phyloP scores from a whole-genome alignment of 2,113 vertebrate species.

The Neodon shergylaensis region DNA sequence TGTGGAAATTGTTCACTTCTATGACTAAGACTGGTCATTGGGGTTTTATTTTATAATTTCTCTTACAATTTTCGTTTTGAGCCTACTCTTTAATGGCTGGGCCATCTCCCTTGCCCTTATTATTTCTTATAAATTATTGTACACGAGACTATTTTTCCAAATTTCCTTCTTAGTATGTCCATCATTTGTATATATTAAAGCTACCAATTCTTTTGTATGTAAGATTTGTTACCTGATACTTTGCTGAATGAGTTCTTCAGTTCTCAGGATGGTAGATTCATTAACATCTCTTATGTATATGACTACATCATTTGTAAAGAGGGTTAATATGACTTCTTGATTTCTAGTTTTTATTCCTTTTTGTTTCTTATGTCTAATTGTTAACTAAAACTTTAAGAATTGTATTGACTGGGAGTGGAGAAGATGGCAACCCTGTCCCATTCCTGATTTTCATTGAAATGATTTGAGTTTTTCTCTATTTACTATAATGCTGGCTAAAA shows the following conservation, averaged over 20 bases:
- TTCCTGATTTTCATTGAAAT: background rate
- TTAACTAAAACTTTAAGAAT: background rate
- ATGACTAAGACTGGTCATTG: background rate
- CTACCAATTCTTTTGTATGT: background rate
- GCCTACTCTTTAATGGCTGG: background rate
- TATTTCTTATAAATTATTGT: background rate
- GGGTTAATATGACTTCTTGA: background rate
- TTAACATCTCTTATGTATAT: background rate
- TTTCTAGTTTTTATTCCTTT: background rate
- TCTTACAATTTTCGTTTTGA: background rate
- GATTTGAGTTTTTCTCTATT: background rate
- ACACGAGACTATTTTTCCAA: background rate
- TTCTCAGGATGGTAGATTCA: background rate
- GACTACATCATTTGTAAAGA: background rate
- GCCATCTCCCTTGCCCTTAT: background rate
- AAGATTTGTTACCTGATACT: background rate
- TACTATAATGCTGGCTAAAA: background rate
- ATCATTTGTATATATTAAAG: background rate
- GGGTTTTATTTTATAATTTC: background rate
- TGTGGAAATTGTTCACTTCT: background rate
- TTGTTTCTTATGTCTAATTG: background rate
- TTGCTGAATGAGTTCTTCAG: background rate
- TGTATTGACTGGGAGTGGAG: background rate
- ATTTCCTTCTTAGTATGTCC: background rate
- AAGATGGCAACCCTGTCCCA: background rate